A percentile compares a stretch with the other conserved stretches of the same genome.
These are phyloP conservation scores for Procambarus virginalis DNA, from an alignment of 1,140 invertebrate genomes.

Conservation along the genomic window DNA sequence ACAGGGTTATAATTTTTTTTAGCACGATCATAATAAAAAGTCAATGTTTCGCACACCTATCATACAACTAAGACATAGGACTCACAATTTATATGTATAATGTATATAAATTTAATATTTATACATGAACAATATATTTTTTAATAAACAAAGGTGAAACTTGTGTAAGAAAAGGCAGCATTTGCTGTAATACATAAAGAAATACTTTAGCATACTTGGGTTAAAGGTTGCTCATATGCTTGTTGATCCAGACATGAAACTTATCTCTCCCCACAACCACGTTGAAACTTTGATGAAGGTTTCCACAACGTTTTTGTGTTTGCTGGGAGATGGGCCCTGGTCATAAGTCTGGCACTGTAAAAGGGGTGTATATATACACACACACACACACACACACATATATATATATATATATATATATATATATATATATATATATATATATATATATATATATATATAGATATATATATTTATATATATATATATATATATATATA, in stretches of 20 bases:
- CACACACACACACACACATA: neutral
- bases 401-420: slow-evolving; percentile 15
- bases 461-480: slow-evolving; percentile 4
- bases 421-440: slow-evolving; percentile 11
- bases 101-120: too few relatives aligned
- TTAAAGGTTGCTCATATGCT: neutral
- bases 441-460: slow-evolving; percentile 11
- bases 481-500: slow-evolving; percentile 11
- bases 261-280: too few relatives aligned
- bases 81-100: too few relatives aligned
- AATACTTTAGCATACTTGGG: too few relatives aligned
- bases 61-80: too few relatives aligned
- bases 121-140: too few relatives aligned
- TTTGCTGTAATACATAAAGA: neutral
- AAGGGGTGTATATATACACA: slow-evolving; percentile 8
- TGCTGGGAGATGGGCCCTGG: neutral
- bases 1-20: too few relatives aligned
- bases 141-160: too few relatives aligned
- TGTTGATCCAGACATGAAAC: neutral
- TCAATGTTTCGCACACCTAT: too few relatives aligned
- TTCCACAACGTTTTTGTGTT: neutral
- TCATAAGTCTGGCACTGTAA: neutral
- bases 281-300: too few relatives aligned
- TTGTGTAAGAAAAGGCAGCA: too few relatives aligned
- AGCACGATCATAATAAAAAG: too few relatives aligned